Evolutionary conservation across 1,140 invertebrate species (phyloP).

Genomic region (Galleria mellonella): DNA sequence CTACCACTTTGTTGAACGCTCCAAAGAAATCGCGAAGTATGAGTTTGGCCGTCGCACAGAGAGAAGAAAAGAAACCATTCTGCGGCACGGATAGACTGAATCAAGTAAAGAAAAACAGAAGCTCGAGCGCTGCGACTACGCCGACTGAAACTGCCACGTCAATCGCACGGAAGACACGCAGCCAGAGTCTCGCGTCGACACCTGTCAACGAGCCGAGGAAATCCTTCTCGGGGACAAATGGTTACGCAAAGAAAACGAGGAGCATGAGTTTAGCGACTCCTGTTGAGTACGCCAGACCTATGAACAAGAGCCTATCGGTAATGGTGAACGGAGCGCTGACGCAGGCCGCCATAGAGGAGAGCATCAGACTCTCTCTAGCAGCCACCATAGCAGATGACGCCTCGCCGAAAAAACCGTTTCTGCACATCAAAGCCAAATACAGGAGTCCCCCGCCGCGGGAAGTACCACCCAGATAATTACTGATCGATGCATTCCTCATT

Average conservation of each 20-base stretch:
- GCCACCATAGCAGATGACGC: conserved; percentile 47
- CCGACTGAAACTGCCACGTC: conserved; percentile 17
- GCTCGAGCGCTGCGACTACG: conserved; percentile 22
- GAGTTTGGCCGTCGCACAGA: conserved; percentile 42
- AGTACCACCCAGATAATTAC: conserved; percentile 66
- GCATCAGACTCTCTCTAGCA: conserved; percentile 55
- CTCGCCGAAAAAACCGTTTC: conserved; percentile 73
- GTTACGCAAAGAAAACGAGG: conserved; percentile 45
- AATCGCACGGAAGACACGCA: conserved; percentile 30
- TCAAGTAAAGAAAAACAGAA: conserved; percentile 21
- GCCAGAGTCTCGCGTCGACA: conserved; percentile 55
- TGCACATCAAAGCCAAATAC: conserved; percentile 84
- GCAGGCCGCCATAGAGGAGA: conserved; percentile 70
- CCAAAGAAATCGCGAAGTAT: conserved; percentile 59
- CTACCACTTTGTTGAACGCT: conserved; percentile 23
- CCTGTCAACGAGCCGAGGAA: conserved; percentile 41
- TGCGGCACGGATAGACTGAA: conserved; percentile 40
- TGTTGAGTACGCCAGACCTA: conserved; percentile 24
- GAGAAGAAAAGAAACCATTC: conserved; percentile 33
- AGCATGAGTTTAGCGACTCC: conserved; percentile 56
- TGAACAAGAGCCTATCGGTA: conserved; percentile 41
- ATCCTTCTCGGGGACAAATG: conserved; percentile 21
- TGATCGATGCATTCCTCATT: conserved; percentile 23
- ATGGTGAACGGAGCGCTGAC: conserved; percentile 39
- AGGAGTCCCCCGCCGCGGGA: conserved; percentile 78